These are phyloP conservation scores for Tadarida brasiliensis DNA, from an alignment of 2,797 vertebrate species.

Conservation along the genomic window DNA sequence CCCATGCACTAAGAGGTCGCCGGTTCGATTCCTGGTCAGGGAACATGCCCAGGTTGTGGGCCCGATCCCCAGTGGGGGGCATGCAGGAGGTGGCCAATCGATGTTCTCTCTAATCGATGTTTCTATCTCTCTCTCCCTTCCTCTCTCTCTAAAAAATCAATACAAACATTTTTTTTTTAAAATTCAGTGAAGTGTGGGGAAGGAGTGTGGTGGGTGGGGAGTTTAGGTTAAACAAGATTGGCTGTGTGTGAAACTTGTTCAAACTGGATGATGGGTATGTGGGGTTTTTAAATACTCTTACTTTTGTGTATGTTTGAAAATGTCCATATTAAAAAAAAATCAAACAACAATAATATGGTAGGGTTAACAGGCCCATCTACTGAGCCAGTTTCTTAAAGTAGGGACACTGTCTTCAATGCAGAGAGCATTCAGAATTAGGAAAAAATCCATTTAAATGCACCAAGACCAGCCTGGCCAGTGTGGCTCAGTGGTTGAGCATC, in stretches of 20 bases:
- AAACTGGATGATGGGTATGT: neutral
- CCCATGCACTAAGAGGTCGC: no score
- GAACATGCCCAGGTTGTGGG: no score
- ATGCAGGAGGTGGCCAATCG: no score
- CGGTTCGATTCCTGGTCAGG: no score
- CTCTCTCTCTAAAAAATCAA: no score
- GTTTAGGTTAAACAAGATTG: neutral
- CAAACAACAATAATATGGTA: neutral
- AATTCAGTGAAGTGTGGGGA: neutral
- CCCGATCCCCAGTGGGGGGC: no score
- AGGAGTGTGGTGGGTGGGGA: neutral
- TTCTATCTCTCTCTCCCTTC: no score
- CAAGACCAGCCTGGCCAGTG: neutral
- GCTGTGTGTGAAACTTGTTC: neutral
- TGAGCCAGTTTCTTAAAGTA: neutral
- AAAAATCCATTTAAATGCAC: neutral
- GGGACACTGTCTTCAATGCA: neutral
- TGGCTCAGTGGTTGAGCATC: no score
- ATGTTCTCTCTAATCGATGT: no score
- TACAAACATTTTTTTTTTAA: no score
- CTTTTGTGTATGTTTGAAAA: slow-evolving; percentile 9
- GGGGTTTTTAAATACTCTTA: neutral
- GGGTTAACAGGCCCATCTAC: neutral
- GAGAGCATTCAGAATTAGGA: neutral
- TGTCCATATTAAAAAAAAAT: neutral